Evolutionary conservation across 1,140 invertebrate genomes (phyloP).

Genomic region (Ridgeia piscesae): DNA sequence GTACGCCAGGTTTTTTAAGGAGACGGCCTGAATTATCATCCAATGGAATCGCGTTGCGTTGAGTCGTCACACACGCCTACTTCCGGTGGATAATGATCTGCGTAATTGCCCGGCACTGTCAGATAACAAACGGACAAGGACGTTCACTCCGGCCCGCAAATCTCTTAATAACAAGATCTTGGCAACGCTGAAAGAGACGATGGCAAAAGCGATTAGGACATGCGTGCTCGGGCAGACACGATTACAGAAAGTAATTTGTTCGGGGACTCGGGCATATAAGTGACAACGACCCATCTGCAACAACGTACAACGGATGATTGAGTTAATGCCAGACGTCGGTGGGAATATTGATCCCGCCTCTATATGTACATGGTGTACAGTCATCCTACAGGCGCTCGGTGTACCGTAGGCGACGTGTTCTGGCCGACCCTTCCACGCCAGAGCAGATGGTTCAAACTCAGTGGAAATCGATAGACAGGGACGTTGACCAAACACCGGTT

Average conservation of each 20-base stretch:
- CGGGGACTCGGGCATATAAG: not conserved
- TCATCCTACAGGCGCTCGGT: not conserved
- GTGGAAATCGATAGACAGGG: not conserved
- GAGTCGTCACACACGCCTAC: not conserved
- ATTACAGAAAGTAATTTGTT: conserved; percentile 6
- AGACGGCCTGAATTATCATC: not conserved
- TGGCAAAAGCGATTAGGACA: not conserved
- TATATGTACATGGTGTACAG: not conserved
- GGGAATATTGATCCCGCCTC: not conserved
- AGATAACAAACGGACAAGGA: not conserved
- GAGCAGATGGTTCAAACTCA: not conserved
- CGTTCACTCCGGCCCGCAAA: not conserved
- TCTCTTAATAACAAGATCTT: not conserved
- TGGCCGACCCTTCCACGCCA: not conserved
- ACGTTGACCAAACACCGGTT: not conserved
- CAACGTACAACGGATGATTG: not conserved
- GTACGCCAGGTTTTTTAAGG: not conserved
- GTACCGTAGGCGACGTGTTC: not conserved
- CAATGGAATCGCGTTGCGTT: not conserved
- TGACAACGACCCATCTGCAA: not conserved
- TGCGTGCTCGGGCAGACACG: not conserved
- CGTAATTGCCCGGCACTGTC: not conserved
- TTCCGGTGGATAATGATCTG: not conserved
- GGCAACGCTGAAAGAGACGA: not conserved
- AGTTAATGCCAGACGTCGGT: not conserved